phyloP scores from a whole-genome alignment of 2,797 vertebrate species.

The Ctenopoma multispine region DNA sequence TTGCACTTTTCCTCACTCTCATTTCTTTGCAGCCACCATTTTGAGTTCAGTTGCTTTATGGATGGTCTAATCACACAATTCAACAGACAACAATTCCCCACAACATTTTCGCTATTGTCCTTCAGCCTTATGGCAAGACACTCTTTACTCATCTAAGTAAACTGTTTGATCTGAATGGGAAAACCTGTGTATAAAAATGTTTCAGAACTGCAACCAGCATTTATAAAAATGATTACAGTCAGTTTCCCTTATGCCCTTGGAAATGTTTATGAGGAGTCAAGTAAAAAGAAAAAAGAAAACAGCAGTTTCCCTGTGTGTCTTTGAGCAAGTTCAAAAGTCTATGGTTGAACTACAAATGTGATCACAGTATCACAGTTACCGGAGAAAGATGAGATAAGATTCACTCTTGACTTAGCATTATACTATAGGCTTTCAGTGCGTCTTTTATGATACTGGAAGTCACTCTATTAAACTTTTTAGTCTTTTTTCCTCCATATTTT shows the following conservation, averaged over 20 bases:
- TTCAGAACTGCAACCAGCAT: constrained; percentile 45
- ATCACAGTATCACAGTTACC: constrained; percentile 75
- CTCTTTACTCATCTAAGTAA: constrained; percentile 26
- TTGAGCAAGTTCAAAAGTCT: constrained; percentile 36
- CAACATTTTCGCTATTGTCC: no score
- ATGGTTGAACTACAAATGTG: constrained; percentile 49
- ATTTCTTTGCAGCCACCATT: constrained; percentile 38
- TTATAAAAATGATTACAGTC: constrained; percentile 64
- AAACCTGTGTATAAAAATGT: constrained; percentile 64
- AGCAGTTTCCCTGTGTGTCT: constrained; percentile 46
- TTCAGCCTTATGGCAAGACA: constrained; percentile 4
- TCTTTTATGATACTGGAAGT: constrained; percentile 32
- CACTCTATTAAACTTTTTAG: constrained; percentile 25
- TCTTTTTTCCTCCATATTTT: constrained; percentile 34
- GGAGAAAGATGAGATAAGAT: constrained; percentile 63
- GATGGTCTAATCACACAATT: constrained; percentile 25
- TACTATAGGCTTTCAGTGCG: constrained; percentile 44
- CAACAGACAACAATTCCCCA: constrained; percentile 30
- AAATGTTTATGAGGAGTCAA: constrained; percentile 43
- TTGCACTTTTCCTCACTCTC: constrained; percentile 4
- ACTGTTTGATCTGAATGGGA: constrained; percentile 39
- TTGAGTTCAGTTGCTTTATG: constrained; percentile 37
- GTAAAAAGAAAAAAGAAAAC: constrained; percentile 45
- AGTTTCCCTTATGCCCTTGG: constrained; percentile 34
- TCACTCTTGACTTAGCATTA: constrained; percentile 47